Base-by-base conservation (phyloP, 2,888 invertebrate species). In the Lumbricus terrestris region DNA sequence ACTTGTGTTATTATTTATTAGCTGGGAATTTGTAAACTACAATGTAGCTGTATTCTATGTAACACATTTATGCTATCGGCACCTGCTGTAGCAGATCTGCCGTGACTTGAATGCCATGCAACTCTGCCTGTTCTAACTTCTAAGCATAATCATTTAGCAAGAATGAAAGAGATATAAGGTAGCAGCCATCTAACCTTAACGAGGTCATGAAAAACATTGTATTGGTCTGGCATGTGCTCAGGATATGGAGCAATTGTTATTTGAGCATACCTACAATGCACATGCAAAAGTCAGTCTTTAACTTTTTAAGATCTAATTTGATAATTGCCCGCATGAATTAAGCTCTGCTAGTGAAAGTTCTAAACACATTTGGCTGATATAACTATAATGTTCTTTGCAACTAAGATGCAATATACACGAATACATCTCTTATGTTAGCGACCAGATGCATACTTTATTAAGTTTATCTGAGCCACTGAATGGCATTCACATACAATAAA, bases 221-320 rank as follows among this genome's bases (percentile, higher is more conserved):
- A 85, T 0, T 35, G 1, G 85, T 85, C 85, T 23, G 85, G 85
- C 85, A 35, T 85, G 85, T 85, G 85, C 34, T 85, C 85, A 35
- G 85, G 85, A 85, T 85, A 85, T 37, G 85, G 85, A 35, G 35
- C 85, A 18, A 85, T 85, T 37, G 85, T 85, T 85, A 85, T 37
- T 33, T 85, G 85, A 15, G 85, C 85, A 37, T 85, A 85, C 8
- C 85, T 85, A 85, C 85, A 85, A 37, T 69, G 69, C 29, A 69
- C 69, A 69, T n/a, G 1, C 29, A 69, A 69, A n/a, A 69, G n/a
- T n/a, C 69, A 29, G 69, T 69, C n/a, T n/a, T n/a, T 69, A n/a
- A n/a, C n/a, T n/a, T n/a, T 42, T n/a, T n/a, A 69, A 69, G n/a
- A 69, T 69, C 35, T 47, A 54, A 89, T 35, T 89, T 3, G 69